phyloP scores from a whole-genome alignment of 2,888 invertebrate genomes.

The Agriopis aurantiaria region DNA sequence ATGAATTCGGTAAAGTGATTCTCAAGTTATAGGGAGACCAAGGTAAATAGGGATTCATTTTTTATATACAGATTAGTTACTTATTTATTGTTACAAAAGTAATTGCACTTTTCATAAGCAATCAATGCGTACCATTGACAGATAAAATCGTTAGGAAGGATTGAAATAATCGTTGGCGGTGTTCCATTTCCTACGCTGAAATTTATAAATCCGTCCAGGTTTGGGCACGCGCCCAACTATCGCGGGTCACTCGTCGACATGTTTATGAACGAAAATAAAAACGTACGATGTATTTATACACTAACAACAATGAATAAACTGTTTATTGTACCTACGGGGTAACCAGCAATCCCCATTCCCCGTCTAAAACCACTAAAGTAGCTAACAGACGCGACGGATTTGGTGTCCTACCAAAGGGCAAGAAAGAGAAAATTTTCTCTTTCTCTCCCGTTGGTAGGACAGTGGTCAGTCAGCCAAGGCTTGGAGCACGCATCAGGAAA shows the following conservation, averaged over 20 bases:
- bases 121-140: conserved; percentile 23
- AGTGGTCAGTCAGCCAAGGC: no score
- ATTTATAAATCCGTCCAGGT: conserved; percentile 23
- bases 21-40: no score
- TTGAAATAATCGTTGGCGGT: conserved; percentile 38
- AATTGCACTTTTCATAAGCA: not conserved
- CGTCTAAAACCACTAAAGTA: no score
- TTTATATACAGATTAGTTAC: no score
- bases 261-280: conserved; percentile 42
- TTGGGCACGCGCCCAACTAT: conserved; percentile 35
- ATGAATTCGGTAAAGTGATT: no score
- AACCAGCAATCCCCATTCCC: no score
- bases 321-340: not conserved
- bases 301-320: conserved; percentile 14
- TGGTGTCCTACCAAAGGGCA: no score
- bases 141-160: conserved; percentile 35
- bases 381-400: no score
- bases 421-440: no score
- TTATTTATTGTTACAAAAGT: not conserved
- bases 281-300: conserved; percentile 30
- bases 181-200: conserved; percentile 42
- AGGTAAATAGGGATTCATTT: no score
- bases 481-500: no score
- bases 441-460: no score
- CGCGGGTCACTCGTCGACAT: conserved; percentile 39